Percentiles rank a stretch among this genome's conserved stretches.
phyloP scores from a whole-genome alignment of 1,140 invertebrate species.

The Leptoteleia sp. region DNA sequence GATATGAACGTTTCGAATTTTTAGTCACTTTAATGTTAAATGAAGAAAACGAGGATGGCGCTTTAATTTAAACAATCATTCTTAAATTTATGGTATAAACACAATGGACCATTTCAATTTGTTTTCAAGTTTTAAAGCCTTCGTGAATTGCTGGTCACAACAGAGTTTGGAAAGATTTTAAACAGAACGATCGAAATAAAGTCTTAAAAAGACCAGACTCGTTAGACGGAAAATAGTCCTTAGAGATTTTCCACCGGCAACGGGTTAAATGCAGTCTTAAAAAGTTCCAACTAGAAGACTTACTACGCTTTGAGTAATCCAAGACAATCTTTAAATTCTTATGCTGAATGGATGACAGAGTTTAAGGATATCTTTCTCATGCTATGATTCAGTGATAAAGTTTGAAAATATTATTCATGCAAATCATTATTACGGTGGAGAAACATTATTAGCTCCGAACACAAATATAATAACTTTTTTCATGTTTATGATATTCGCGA shows the following conservation, averaged over 20 bases:
- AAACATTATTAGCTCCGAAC: too few relatives aligned
- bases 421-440: not conserved
- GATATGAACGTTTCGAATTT: constrained; percentile 2
- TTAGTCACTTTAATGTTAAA: not conserved
- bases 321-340: constrained; percentile 43
- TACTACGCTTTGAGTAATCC: constrained; percentile 39
- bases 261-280: constrained; percentile 46
- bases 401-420: constrained; percentile 2
- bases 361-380: constrained; percentile 21
- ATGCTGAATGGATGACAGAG: constrained; percentile 29
- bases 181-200: constrained; percentile 32
- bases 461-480: too few relatives aligned
- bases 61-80: too few relatives aligned
- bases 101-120: constrained; percentile 40
- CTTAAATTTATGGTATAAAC: too few relatives aligned
- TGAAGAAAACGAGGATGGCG: not conserved
- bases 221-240: constrained; percentile 37
- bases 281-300: constrained; percentile 48
- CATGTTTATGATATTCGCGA: too few relatives aligned
- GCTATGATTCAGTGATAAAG: constrained; percentile 8
- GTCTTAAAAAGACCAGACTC: constrained; percentile 41
- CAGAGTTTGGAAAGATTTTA: constrained; percentile 45
- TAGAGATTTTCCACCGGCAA: constrained; percentile 24
- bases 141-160: constrained; percentile 33
- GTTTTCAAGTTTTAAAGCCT: constrained; percentile 26